Percentiles rank a stretch among this genome's conserved stretches.
Evolutionary conservation across 2,888 invertebrate species (phyloP).

Genomic region (Yponomeuta malinellus): DNA sequence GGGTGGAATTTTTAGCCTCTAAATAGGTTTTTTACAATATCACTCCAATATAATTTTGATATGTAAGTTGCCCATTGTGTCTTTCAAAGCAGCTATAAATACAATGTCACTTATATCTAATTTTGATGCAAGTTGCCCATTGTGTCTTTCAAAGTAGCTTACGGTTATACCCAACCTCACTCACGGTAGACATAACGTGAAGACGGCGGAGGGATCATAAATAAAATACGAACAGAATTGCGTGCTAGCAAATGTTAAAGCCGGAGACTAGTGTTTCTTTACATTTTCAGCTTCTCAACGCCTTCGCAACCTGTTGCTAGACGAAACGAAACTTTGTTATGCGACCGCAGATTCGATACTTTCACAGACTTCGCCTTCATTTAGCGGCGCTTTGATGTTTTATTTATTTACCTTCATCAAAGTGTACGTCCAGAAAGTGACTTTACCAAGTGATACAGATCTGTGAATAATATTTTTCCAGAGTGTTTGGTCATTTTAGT

Average conservation of each 20-base stretch:
- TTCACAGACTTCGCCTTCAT: slow-evolving; percentile 23
- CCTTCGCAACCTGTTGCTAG: slow-evolving; percentile 57
- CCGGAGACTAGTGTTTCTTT: slow-evolving; percentile 3
- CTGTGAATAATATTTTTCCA: neutral
- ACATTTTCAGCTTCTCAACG: slow-evolving; percentile 8
- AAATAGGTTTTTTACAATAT: too few species aligned
- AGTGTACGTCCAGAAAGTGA: neutral
- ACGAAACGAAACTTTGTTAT: slow-evolving; percentile 28
- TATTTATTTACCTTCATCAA: neutral
- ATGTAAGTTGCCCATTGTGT: too few species aligned
- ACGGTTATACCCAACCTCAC: neutral
- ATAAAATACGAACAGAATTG: neutral
- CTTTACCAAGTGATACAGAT: neutral
- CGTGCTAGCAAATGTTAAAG: slow-evolving; percentile 5
- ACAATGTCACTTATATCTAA: neutral
- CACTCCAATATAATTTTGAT: neutral
- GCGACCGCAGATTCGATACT: slow-evolving; percentile 43
- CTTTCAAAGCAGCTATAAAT: too few species aligned
- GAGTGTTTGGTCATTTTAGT: neutral
- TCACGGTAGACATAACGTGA: neutral
- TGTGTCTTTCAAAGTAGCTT: neutral
- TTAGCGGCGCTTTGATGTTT: neutral
- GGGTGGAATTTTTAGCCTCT: too few species aligned
- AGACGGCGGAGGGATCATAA: neutral
- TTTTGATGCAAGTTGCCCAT: neutral